Evolutionary conservation across 2,888 invertebrate genomes (phyloP).

Genomic region (Xylota sylvarum): DNA sequence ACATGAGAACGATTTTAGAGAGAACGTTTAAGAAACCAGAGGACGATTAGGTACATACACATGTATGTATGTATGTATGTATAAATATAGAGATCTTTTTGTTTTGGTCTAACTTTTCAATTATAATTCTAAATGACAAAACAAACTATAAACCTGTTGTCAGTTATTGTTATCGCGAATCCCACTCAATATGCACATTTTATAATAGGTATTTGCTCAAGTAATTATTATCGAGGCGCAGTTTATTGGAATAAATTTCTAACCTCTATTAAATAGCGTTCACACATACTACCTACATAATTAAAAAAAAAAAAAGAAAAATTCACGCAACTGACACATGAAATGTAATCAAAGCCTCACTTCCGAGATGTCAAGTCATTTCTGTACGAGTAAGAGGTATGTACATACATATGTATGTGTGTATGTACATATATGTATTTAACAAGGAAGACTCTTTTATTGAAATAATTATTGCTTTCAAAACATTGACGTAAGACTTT

Average conservation of each 20-base stretch:
- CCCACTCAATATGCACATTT: slow-evolving; percentile 11
- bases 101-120: not conserved
- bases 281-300: not conserved
- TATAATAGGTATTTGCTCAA: not conserved
- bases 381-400: not conserved
- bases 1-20: too few relatives aligned
- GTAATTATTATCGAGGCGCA: not conserved
- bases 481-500: slow-evolving; percentile 36
- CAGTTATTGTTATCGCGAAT: not conserved
- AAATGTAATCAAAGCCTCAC: not conserved
- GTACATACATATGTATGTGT: too few relatives aligned
- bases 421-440: too few relatives aligned
- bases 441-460: not conserved
- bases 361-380: slow-evolving; percentile 1
- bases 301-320: not conserved
- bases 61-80: too few relatives aligned
- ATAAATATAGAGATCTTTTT: too few relatives aligned
- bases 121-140: not conserved
- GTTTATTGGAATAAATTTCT: slow-evolving; percentile 1
- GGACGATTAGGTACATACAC: too few relatives aligned
- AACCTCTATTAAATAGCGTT: not conserved
- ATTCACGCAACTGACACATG: not conserved
- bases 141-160: slow-evolving; percentile 8
- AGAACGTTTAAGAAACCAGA: too few relatives aligned
- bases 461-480: not conserved